Conservation (phyloP, 1,140 invertebrate species). For the Drosophila willistoni region DNA sequence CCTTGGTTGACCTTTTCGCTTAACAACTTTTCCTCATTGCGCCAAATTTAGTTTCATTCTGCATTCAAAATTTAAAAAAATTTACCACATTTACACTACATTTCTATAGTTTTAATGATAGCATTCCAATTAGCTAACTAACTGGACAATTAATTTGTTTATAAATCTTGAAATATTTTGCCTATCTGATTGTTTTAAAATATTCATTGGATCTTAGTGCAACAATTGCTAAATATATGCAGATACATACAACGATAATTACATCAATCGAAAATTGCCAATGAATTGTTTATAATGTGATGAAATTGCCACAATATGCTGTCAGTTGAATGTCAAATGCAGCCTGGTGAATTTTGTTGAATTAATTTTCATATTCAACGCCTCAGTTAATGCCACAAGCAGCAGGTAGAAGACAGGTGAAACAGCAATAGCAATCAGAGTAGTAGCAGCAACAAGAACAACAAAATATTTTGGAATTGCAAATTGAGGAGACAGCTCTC, state of each 20-base stretch:
- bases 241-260: not conserved
- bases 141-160: not conserved
- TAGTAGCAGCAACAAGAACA: slow-evolving; percentile 16
- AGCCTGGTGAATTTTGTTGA: slow-evolving; percentile 19
- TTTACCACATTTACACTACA: no score
- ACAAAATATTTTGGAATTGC: slow-evolving; percentile 1
- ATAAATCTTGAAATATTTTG: not conserved
- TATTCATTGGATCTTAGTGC: not conserved
- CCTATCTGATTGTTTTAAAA: not conserved
- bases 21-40: no score
- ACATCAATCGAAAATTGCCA: slow-evolving; percentile 22
- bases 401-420: slow-evolving; percentile 9
- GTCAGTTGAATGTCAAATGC: slow-evolving; percentile 29
- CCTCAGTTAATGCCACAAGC: slow-evolving; percentile 23
- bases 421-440: slow-evolving; percentile 19
- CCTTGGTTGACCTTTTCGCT: no score
- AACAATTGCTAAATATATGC: no score
- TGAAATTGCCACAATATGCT: slow-evolving; percentile 32
- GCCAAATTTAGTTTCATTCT: no score
- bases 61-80: no score
- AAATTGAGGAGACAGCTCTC: slow-evolving; percentile 1
- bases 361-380: slow-evolving; percentile 48
- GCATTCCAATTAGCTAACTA: no score
- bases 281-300: slow-evolving; percentile 45
- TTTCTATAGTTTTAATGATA: no score